Conservation (phyloP, 64 coral and sea anemone species). For the Catalaphyllia jardinei region DNA sequence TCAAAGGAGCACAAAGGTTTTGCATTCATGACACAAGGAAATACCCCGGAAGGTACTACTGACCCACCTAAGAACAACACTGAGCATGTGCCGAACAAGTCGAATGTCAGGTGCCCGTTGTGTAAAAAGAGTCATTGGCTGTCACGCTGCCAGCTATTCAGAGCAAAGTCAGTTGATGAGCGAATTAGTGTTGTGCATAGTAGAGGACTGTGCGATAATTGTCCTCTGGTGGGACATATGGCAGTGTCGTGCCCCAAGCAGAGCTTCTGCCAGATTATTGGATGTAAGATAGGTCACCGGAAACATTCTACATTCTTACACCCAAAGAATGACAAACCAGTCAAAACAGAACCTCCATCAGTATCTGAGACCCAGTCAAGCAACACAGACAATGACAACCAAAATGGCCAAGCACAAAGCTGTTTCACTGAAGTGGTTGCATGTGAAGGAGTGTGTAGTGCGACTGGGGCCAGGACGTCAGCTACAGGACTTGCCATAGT, state of each 20-base stretch:
- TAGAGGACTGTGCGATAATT: too few species aligned
- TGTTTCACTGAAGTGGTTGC: background rate
- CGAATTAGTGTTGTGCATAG: too few species aligned
- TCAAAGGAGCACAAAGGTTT: background rate
- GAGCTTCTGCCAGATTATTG: too few species aligned
- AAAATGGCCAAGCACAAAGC: background rate
- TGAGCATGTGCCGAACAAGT: background rate
- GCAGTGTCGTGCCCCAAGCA: too few species aligned
- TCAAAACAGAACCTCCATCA: slow-evolving; percentile 1
- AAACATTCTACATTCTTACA: too few species aligned
- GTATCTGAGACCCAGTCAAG: background rate
- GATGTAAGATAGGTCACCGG: too few species aligned
- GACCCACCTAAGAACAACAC: background rate
- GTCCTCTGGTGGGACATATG: too few species aligned
- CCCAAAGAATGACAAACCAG: background rate
- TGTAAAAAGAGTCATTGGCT: too few species aligned
- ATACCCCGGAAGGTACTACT: background rate
- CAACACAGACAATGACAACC: background rate
- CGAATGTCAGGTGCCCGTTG: too few species aligned
- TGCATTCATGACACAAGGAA: background rate
- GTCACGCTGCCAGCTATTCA: too few species aligned
- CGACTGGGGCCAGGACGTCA: too few species aligned
- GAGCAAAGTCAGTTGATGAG: too few species aligned
- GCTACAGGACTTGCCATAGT: slow-evolving; percentile 32
- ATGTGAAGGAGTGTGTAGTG: slow-evolving; percentile 1